Base-by-base conservation (phyloP, 2,113 vertebrate species). In the Colaptes auratus region DNA sequence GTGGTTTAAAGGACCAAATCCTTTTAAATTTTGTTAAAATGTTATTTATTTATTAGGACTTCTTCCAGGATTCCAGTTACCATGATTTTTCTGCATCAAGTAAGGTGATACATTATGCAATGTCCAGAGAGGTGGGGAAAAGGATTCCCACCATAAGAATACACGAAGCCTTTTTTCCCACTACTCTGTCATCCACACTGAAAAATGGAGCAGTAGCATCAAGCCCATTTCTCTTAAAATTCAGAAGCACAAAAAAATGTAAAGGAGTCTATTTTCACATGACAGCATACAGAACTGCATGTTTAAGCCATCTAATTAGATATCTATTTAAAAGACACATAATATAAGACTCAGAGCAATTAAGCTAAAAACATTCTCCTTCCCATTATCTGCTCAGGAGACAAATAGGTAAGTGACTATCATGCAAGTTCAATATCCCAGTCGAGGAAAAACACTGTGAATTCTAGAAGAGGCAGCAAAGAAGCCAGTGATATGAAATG, bases 61-160 rank as follows among this genome's bases (percentile, higher is more conserved):
- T 64, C 18, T 42, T 58, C 35, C 8, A 59, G 13, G 14, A 78
- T 56, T 42, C n/a, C 64, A 31, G 5, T 76, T 48, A 44, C 8
- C 4, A 7, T 12, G 8, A 61, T 2, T 25, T 71, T 56, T 10
- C 5, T 50, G 8, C 1, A 0, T 65, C 12, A 7, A 52, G 7
- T 10, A 67, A 72, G 15, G 72, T 8, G 4, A 5, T 27, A 2
- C 3, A 36, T 69, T 87, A 64, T 25, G 82, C 20, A 15, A 21
- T 23, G 5, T 16, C 9, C n/a, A 91, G 10, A 79, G 16, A 35
- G 7, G 30, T 5, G 7, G 25, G 72, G 31, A 59, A 89, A 5
- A 46, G 2, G 7, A 53, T 60, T 93, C 20, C 7, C 10, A 24
- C 2, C 2, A 4, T 19, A 70, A 58, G 5, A 82, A 70, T 12